Percentiles rank a stretch among this genome's conserved stretches.
These are phyloP conservation scores for Ctenoplectra terminalis DNA, from an alignment of 1,140 invertebrate genomes.

Conservation along the genomic window DNA sequence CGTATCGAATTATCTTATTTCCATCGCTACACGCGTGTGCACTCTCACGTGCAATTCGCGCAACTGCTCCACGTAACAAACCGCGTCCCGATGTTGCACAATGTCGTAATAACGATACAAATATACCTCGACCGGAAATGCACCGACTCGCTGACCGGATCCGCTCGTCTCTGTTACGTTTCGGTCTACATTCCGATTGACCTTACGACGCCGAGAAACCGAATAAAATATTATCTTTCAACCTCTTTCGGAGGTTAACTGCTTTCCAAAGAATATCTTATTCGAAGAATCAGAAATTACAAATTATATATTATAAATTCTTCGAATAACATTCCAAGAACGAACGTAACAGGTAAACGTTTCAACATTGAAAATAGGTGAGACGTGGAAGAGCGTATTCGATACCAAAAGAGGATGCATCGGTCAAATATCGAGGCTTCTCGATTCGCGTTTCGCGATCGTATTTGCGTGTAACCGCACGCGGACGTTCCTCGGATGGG, in stretches of 20 bases:
- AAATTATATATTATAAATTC: no score
- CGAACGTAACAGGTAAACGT: no score
- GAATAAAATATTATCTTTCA: not conserved
- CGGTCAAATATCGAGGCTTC: not conserved
- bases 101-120: constrained; percentile 52
- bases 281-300: no score
- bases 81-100: constrained; percentile 26
- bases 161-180: not conserved
- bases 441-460: not conserved
- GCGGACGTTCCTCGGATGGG: constrained; percentile 20
- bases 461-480: constrained; percentile 8
- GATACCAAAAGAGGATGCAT: not conserved
- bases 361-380: no score
- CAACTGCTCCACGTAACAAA: constrained; percentile 26
- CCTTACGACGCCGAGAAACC: not conserved
- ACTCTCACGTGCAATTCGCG: constrained; percentile 7
- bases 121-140: constrained; percentile 31
- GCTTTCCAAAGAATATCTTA: no score
- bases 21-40: constrained; percentile 25
- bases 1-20: constrained; percentile 41
- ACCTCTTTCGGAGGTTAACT: not conserved
- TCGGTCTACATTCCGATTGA: not conserved
- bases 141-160: constrained; percentile 17
- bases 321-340: no score
- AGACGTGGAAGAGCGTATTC: no score